phyloP scores from a whole-genome alignment of 2,113 vertebrate species.

The Guaruba guarouba region DNA sequence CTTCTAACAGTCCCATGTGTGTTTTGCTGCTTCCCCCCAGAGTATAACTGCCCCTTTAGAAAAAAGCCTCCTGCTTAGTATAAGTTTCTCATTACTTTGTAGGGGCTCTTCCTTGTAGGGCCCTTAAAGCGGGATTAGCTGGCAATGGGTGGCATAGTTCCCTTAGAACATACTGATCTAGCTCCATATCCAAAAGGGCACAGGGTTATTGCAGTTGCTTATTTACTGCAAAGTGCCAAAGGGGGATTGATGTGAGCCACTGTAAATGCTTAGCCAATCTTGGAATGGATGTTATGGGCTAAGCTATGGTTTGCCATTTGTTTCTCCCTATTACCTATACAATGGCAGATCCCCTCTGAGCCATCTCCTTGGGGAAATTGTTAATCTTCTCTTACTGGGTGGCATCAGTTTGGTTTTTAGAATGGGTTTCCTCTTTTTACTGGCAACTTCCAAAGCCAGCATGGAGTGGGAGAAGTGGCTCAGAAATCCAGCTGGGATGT shows the following conservation, averaged over 20 bases:
- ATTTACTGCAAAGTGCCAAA: conserved; percentile 34
- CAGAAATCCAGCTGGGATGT: neutral
- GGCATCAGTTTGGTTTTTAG: conserved; percentile 22
- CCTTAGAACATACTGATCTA: conserved; percentile 56
- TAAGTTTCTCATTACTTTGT: conserved; percentile 22
- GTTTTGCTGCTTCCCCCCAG: neutral
- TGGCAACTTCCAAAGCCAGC: neutral
- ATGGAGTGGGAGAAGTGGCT: neutral
- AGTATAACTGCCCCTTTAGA: neutral
- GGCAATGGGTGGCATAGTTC: conserved; percentile 41
- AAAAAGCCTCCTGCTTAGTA: neutral
- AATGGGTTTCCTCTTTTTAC: neutral
- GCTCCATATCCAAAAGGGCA: neutral
- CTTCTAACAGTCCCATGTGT: neutral
- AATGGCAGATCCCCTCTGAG: neutral
- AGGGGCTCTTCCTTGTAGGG: conserved; percentile 14
- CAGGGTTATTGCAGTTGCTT: neutral
- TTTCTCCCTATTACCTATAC: neutral
- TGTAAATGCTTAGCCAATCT: neutral
- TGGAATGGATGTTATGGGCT: neutral
- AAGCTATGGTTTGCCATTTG: neutral
- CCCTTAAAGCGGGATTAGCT: conserved; percentile 21
- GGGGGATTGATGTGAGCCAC: neutral
- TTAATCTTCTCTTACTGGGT: conserved; percentile 15
- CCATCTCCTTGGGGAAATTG: neutral